A percentile compares a stretch with the other conserved stretches of the same genome.
phyloP scores from a whole-genome alignment of 2,888 invertebrate species.

The Listrodromus nycthemerus region DNA sequence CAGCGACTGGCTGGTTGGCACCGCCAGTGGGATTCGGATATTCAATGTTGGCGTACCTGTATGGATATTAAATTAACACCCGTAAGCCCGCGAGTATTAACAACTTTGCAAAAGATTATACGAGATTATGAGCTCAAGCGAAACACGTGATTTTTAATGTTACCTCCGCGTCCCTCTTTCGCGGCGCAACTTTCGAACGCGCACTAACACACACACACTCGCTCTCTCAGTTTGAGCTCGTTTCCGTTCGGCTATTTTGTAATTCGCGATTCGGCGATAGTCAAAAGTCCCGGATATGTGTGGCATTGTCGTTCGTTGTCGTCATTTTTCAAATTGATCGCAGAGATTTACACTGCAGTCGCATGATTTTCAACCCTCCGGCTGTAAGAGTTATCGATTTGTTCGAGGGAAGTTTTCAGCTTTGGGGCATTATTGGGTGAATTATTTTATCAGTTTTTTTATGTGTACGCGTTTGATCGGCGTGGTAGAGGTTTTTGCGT shows the following conservation, averaged over 20 bases:
- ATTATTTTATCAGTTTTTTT: constrained; percentile 40
- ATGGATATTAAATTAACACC: constrained; percentile 85
- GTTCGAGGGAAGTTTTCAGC: constrained; percentile 1
- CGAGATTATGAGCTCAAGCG: constrained; percentile 85
- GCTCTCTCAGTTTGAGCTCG: constrained; percentile 22
- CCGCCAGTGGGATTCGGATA: constrained; percentile 84
- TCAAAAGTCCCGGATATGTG: neutral
- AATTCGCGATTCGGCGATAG: neutral
- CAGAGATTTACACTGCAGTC: neutral
- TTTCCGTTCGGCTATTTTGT: neutral
- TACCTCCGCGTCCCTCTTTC: constrained; percentile 70
- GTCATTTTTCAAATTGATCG: neutral
- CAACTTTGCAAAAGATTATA: constrained; percentile 85
- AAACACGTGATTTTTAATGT: constrained; percentile 85
- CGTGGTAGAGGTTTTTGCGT: neutral
- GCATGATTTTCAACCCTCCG: neutral
- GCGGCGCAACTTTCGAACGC: constrained; percentile 22
- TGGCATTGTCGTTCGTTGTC: neutral
- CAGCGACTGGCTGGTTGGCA: constrained; percentile 67
- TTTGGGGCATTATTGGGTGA: constrained; percentile 11
- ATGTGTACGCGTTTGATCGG: constrained; percentile 7
- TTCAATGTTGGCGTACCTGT: constrained; percentile 85
- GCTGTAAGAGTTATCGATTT: constrained; percentile 14
- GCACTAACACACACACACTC: constrained; percentile 30
- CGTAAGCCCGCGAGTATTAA: constrained; percentile 85